Evolutionary conservation across 2,888 invertebrate species (phyloP).

Genomic region (Drosophila tanythrix): DNA sequence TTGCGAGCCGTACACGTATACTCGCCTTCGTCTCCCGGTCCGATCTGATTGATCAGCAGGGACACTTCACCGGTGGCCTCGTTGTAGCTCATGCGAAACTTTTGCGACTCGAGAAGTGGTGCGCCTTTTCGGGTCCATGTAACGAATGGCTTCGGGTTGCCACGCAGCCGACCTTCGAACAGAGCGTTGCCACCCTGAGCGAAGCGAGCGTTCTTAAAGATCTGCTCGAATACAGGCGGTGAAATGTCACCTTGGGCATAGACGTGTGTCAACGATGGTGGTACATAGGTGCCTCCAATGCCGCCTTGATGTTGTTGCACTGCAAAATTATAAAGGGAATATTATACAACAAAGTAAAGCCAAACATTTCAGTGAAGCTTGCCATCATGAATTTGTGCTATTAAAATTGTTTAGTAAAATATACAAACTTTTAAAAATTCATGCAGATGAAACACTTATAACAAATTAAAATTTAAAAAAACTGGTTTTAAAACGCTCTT

Average conservation of each 20-base stretch:
- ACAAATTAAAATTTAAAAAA: too few species aligned
- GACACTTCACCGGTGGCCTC: conserved; percentile 95
- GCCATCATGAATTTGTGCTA: not conserved
- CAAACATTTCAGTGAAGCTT: conserved; percentile 3
- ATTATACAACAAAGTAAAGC: conserved; percentile 3
- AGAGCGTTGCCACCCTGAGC: conserved; percentile 97
- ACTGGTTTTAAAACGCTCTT: not conserved
- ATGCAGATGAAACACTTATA: not conserved
- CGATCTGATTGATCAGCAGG: conserved; percentile 96
- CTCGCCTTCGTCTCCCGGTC: conserved; percentile 98
- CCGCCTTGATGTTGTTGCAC: conserved; percentile 82
- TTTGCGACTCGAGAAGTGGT: conserved; percentile 92
- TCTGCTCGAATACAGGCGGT: conserved; percentile 97
- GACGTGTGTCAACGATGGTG: conserved; percentile 84
- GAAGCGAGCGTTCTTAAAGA: conserved; percentile 97
- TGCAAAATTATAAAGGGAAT: conserved; percentile 53
- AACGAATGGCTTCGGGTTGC: conserved; percentile 96
- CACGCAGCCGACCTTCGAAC: conserved; percentile 96
- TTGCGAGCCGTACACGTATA: conserved; percentile 98
- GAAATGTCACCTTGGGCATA: conserved; percentile 91
- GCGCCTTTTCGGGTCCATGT: conserved; percentile 95
- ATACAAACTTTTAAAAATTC: not conserved
- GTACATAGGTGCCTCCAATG: conserved; percentile 78
- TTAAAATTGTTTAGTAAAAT: too few species aligned
- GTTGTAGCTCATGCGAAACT: conserved; percentile 96